Evolutionary conservation across 2,113 vertebrate genomes (phyloP).

Genomic region (Saimiri boliviensis): DNA sequence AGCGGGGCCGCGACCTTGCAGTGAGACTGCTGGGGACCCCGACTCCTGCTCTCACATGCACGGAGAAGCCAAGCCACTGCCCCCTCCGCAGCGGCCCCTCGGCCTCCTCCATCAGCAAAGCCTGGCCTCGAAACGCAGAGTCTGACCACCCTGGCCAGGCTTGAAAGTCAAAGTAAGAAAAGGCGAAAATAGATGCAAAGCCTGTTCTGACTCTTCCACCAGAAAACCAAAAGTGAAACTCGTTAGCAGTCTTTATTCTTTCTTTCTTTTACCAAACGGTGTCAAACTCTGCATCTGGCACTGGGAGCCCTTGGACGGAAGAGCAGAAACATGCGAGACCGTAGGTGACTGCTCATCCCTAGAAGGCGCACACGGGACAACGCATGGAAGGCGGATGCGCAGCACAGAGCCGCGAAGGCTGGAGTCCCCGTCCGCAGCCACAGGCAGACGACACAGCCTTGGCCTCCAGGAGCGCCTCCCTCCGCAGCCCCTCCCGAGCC

Average conservation of each 20-base stretch:
- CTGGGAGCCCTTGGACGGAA: fast-evolving
- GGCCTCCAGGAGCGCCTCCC: fast-evolving
- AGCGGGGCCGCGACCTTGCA: fast-evolving
- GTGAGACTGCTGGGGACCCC: fast-evolving
- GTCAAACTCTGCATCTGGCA: not conserved
- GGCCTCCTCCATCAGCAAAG: not conserved
- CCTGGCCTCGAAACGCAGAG: not conserved
- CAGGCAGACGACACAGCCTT: fast-evolving
- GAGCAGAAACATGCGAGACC: not conserved
- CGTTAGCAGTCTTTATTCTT: not conserved
- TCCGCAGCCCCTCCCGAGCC: not conserved
- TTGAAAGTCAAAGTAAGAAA: not conserved
- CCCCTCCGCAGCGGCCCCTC: fast-evolving
- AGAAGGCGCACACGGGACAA: fast-evolving
- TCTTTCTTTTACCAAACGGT: not conserved
- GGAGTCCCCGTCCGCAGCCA: fast-evolving
- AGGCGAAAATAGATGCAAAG: fast-evolving
- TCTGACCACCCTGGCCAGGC: fast-evolving
- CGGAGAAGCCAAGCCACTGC: fast-evolving
- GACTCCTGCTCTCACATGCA: fast-evolving
- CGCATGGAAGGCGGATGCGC: fast-evolving
- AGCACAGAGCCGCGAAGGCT: fast-evolving
- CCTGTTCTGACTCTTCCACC: not conserved
- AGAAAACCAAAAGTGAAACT: too few relatives aligned
- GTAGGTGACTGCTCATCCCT: fast-evolving